Evolutionary conservation across 2,113 vertebrate genomes (phyloP).

Genomic region (Varanus salvator): DNA sequence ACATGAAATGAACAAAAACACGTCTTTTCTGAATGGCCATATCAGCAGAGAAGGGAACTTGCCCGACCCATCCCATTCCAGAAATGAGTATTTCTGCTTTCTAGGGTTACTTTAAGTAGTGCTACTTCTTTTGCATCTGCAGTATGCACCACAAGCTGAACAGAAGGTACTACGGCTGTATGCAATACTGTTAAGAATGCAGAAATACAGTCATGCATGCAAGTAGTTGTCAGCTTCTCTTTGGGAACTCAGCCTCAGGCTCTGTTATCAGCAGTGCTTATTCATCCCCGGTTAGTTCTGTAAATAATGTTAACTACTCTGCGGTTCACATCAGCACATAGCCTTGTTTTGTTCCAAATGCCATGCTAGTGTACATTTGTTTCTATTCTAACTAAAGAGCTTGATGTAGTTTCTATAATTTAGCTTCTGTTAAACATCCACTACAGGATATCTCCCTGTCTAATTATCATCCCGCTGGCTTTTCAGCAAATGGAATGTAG

Average conservation of each 20-base stretch:
- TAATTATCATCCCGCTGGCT: constrained; percentile 44
- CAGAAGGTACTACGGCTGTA: neutral
- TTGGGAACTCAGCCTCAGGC: neutral
- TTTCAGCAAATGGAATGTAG: constrained; percentile 55
- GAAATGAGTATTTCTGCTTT: too few species aligned
- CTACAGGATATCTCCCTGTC: constrained; percentile 2
- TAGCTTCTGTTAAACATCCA: constrained; percentile 29
- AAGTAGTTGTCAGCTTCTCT: neutral
- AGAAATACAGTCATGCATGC: neutral
- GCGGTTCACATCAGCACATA: neutral
- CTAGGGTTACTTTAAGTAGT: too few species aligned
- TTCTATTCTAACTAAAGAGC: neutral
- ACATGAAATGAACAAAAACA: too few species aligned
- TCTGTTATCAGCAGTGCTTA: neutral
- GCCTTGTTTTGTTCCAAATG: neutral
- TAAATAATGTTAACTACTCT: neutral
- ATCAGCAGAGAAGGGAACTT: too few species aligned
- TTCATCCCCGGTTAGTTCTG: neutral
- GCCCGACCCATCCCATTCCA: too few species aligned
- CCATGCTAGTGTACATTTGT: neutral
- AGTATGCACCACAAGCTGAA: too few species aligned
- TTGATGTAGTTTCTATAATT: neutral
- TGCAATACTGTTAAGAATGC: neutral
- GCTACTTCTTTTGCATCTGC: too few species aligned
- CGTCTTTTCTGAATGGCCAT: too few species aligned